Conservation (phyloP, 2,888 invertebrate genomes). For the Seira ritae region DNA sequence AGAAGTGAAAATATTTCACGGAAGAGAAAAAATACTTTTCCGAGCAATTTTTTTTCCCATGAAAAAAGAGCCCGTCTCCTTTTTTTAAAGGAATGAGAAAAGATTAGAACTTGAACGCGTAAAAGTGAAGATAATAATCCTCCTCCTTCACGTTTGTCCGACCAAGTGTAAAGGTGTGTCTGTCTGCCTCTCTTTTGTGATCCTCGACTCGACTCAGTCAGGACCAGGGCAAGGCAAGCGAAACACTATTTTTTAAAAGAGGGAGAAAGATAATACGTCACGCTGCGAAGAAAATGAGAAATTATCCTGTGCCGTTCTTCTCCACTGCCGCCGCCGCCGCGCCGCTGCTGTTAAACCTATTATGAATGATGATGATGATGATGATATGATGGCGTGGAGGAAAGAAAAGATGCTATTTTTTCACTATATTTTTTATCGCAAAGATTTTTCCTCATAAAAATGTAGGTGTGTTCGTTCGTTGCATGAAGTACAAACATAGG, state of each 20-base stretch:
- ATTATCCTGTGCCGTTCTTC: slow-evolving; percentile 33
- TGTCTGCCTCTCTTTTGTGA: neutral
- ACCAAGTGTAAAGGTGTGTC: slow-evolving; percentile 8
- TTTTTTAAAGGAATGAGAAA: slow-evolving; percentile 5
- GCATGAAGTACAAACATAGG: too few species aligned
- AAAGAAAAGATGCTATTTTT: too few species aligned
- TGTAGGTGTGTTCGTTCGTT: too few species aligned
- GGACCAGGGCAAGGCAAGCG: neutral
- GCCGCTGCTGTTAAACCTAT: too few species aligned
- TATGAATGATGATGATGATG: too few species aligned
- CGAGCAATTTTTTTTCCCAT: too few species aligned
- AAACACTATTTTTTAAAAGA: neutral
- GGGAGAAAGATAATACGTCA: slow-evolving; percentile 27
- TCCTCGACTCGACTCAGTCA: neutral
- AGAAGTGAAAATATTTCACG: too few species aligned
- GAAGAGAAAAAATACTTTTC: too few species aligned
- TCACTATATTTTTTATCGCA: too few species aligned
- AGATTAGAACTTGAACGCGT: neutral
- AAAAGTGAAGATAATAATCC: slow-evolving; percentile 10
- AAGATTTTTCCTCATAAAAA: too few species aligned
- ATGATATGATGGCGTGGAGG: too few species aligned
- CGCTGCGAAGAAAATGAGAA: slow-evolving; percentile 57
- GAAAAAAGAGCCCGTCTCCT: neutral
- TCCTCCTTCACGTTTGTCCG: neutral
- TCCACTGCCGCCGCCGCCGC: neutral